Evolutionary conservation across 2,113 vertebrate species (phyloP), one percentile per base, ranked within the genome.

Genomic region (Bufo bufo): DNA sequence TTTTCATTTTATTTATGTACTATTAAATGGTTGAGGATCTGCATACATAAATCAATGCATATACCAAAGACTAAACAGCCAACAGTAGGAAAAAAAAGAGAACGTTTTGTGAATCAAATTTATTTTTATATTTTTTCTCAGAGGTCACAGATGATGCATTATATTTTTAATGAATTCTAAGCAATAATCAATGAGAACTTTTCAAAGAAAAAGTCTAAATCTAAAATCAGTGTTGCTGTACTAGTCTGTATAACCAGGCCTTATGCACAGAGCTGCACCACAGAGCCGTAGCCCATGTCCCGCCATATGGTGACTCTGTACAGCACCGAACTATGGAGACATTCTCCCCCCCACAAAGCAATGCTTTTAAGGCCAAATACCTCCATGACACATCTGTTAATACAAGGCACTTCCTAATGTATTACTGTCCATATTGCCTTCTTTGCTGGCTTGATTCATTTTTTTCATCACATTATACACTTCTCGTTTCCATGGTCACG

Each of bases 11-110:
- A 86, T 69, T 43, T 56, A 4, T 49, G 69, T 72, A n/a, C 54
- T 45, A 66, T 82, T 72, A 75, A 82, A 43, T 83, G 80, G 80
- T 88, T 75, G 79, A 88, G 80, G 80, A 88, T 75, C 87, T 88
- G 87, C 80, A 88, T 74, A 88, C 58, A 88, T 43, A 83, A 88
- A 83, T 75, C 79, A 83, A 77, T 75, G 79, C 78, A 74, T 16
- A 82, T 74, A 71, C 85, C 85, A 87, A 87, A 56, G n/a, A 52
- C n/a, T 66, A 19, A n/a, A n/a, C 59, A 82, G 10, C 17, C 50
- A 66, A 82, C 5, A 16, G 23, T 82, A 6, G 11, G 2, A 49
- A 47, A 81, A 81, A 56, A 78, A 23, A 0, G 7, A 50, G 2
- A 79, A n/a, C n/a, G 56, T 80, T 80, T 59, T 59, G 56, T 59